Evolutionary conservation across 2,888 invertebrate genomes (phyloP).

Genomic region (Euphydryas editha): DNA sequence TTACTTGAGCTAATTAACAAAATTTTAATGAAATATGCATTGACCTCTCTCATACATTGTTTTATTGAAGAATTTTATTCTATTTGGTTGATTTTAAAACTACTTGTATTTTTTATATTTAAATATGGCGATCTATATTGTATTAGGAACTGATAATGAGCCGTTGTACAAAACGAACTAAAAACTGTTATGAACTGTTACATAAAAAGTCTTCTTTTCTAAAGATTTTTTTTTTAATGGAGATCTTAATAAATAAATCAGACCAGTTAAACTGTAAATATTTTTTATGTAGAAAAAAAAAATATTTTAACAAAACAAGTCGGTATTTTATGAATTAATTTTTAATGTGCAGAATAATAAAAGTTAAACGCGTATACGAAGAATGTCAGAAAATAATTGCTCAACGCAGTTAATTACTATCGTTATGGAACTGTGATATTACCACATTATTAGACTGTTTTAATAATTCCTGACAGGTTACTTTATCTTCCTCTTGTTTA

Average conservation of each 20-base stretch:
- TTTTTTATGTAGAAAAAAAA: too few relatives aligned
- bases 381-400: not conserved
- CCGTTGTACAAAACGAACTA: not conserved
- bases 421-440: not conserved
- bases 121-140: not conserved
- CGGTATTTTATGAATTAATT: too few relatives aligned
- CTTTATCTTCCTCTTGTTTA: conserved; percentile 1
- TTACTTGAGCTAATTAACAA: not conserved
- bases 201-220: not conserved
- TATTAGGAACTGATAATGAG: not conserved
- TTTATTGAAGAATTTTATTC: too few relatives aligned
- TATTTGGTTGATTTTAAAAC: too few relatives aligned
- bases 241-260: too few relatives aligned
- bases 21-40: not conserved
- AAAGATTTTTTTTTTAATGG: too few relatives aligned
- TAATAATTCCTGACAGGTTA: conserved; percentile 3
- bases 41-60: not conserved
- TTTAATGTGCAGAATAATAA: too few relatives aligned
- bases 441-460: not conserved
- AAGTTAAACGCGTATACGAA: not conserved
- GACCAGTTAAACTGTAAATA: too few relatives aligned
- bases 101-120: not conserved
- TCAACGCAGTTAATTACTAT: not conserved
- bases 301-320: too few relatives aligned
- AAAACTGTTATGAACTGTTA: not conserved